These are phyloP conservation scores for Patiria miniata DNA, from an alignment of 35 echinoderm and acorn worm species.

Conservation along the genomic window DNA sequence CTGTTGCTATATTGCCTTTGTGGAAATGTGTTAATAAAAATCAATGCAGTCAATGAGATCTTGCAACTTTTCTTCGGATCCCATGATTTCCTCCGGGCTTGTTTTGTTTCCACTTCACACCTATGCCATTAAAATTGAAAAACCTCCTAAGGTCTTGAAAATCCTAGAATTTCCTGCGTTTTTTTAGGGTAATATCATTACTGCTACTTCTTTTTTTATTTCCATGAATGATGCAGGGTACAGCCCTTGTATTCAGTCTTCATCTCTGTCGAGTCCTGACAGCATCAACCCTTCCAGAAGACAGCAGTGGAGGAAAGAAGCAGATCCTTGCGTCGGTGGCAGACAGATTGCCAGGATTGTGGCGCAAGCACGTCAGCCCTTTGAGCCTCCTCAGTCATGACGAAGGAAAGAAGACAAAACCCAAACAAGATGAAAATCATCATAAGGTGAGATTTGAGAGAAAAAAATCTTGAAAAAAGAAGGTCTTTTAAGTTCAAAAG, in stretches of 20 bases:
- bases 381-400: neutral
- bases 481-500: neutral
- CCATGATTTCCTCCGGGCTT: too few relatives aligned
- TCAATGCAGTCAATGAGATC: too few relatives aligned
- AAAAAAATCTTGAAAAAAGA: neutral
- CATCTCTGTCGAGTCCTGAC: slow-evolving; percentile 11
- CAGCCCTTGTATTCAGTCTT: slow-evolving; percentile 29
- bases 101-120: too few relatives aligned
- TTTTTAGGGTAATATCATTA: too few relatives aligned
- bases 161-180: too few relatives aligned
- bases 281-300: neutral
- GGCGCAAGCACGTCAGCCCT: neutral
- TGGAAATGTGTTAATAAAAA: too few relatives aligned
- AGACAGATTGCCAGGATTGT: neutral
- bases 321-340: slow-evolving; percentile 9
- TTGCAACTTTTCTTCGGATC: too few relatives aligned
- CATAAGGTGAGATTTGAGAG: neutral
- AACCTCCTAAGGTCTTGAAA: too few relatives aligned
- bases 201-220: neutral
- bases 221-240: neutral
- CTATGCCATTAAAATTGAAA: too few relatives aligned
- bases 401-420: neutral
- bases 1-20: too few relatives aligned
- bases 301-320: slow-evolving; percentile 13
- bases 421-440: neutral